Conservation (phyloP, 2,797 vertebrate genomes). For the Lepus oiostolus region DNA sequence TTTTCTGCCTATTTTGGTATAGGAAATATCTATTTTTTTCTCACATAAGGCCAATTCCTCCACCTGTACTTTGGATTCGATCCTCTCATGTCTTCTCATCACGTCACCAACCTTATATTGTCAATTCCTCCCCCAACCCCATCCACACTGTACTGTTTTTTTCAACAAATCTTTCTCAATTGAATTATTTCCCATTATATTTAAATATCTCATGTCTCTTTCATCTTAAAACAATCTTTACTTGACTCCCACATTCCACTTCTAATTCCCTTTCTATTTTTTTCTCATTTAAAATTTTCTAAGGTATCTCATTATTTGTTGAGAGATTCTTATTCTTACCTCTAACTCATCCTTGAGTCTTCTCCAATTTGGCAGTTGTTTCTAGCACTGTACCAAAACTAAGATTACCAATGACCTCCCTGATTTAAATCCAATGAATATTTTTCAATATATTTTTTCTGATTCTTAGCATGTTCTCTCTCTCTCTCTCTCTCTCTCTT, state of each 20-base stretch:
- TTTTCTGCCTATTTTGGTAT: slow-evolving; percentile 34
- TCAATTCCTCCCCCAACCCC: background rate
- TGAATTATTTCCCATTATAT: slow-evolving; percentile 20
- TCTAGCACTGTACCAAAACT: background rate
- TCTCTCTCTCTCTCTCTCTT: background rate
- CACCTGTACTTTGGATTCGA: slow-evolving; percentile 20
- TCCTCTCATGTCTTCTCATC: background rate
- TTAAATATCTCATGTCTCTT: slow-evolving; percentile 17
- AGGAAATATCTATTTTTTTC: background rate
- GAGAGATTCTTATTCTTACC: background rate
- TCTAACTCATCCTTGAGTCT: background rate
- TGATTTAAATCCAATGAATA: slow-evolving; percentile 47
- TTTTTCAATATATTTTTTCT: slow-evolving; percentile 57
- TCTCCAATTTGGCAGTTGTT: background rate
- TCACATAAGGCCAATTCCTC: background rate
- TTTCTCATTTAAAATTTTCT: slow-evolving; percentile 42
- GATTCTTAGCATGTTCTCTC: background rate
- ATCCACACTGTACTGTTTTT: background rate
- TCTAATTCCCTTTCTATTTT: background rate
- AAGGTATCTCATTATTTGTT: slow-evolving; percentile 19
- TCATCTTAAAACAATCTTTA: slow-evolving; percentile 31
- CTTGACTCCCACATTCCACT: background rate
- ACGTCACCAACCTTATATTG: background rate
- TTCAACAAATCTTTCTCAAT: background rate
- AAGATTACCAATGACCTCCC: background rate